Percentiles rank a stretch among this genome's conserved stretches.
Conservation (phyloP, 2,797 vertebrate genomes). For the Coreius guichenoti region DNA sequence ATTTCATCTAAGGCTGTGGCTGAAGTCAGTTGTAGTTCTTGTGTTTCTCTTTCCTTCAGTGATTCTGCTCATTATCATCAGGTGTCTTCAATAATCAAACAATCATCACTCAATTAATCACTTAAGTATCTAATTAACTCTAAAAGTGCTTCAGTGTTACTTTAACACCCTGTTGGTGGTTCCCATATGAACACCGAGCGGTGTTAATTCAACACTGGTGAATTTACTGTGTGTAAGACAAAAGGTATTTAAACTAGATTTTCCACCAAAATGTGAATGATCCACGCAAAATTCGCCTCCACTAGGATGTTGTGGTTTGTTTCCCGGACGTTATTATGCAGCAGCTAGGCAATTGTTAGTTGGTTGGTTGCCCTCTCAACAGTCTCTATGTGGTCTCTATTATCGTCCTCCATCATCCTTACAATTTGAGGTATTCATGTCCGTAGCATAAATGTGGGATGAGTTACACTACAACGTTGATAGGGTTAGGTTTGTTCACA, state of each 20-base stretch:
- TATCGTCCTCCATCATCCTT: neutral
- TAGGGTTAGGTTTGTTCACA: neutral
- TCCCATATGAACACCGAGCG: too few relatives aligned
- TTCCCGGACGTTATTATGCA: neutral
- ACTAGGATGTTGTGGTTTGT: neutral
- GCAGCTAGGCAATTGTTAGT: neutral
- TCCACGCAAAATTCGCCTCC: neutral
- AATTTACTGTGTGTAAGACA: too few relatives aligned
- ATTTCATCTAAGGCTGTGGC: too few relatives aligned
- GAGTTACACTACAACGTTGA: neutral
- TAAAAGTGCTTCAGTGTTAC: too few relatives aligned
- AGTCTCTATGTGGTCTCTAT: neutral
- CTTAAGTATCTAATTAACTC: too few relatives aligned
- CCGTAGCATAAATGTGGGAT: neutral
- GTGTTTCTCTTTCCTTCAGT: too few relatives aligned
- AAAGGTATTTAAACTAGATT: neutral
- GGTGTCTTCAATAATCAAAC: too few relatives aligned
- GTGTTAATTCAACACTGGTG: too few relatives aligned
- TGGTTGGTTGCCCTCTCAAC: neutral
- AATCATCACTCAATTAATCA: too few relatives aligned
- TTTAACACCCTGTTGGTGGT: too few relatives aligned
- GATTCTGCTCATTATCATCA: too few relatives aligned
- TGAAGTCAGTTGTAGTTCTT: too few relatives aligned
- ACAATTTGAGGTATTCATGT: neutral
- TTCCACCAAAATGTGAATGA: neutral